Conservation (phyloP, 2,113 vertebrate genomes). For the Nipponia nippon region DNA sequence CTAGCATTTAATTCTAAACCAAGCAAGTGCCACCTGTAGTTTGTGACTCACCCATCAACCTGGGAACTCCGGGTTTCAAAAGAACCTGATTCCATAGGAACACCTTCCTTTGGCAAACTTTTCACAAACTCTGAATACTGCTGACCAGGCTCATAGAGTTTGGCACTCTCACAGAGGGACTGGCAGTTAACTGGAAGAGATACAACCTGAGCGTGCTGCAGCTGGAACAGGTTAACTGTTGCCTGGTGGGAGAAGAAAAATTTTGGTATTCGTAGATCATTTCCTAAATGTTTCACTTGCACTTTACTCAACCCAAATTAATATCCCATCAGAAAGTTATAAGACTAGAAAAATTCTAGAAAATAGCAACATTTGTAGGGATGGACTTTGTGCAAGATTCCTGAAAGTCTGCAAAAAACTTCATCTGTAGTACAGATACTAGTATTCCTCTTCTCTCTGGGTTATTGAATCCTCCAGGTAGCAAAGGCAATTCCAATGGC, state of each 20-base stretch:
- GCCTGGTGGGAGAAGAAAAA: constrained; percentile 72
- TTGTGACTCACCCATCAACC: constrained; percentile 80
- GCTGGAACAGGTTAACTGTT: constrained; percentile 96
- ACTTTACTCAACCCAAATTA: neutral
- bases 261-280: neutral
- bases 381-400: neutral
- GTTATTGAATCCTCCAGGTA: neutral
- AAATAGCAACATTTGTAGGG: neutral
- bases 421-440: neutral
- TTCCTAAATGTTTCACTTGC: neutral
- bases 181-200: constrained; percentile 89
- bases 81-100: constrained; percentile 73
- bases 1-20: neutral
- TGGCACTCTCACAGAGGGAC: constrained; percentile 89
- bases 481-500: neutral
- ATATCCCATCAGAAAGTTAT: neutral
- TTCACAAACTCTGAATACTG: constrained; percentile 90
- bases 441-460: neutral
- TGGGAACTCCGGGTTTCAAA: constrained; percentile 73
- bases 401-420: neutral
- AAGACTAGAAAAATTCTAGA: neutral
- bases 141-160: constrained; percentile 93
- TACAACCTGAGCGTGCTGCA: constrained; percentile 90
- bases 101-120: constrained; percentile 78
- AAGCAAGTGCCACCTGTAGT: neutral